These are phyloP conservation scores for Dromius quadrimaculatus DNA, from an alignment of 2,888 invertebrate genomes.

Conservation along the genomic window DNA sequence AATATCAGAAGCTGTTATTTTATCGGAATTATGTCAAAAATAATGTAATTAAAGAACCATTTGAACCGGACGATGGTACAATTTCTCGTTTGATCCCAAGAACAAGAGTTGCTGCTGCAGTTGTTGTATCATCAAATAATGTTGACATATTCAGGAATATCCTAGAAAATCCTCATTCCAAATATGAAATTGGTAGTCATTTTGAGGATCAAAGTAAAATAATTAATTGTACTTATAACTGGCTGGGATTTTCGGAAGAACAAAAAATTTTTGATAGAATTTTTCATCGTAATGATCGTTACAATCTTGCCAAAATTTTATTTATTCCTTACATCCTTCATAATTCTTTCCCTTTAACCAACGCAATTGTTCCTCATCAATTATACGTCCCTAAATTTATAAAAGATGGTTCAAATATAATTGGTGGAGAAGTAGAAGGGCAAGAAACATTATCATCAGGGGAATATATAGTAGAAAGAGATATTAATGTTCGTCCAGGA, in stretches of 20 bases:
- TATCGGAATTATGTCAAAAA: constrained; percentile 88
- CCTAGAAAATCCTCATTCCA: constrained; percentile 89
- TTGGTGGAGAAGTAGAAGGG: constrained; percentile 95
- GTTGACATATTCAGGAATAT: constrained; percentile 91
- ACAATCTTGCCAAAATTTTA: constrained; percentile 91
- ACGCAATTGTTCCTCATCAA: constrained; percentile 81
- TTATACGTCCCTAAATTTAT: constrained; percentile 85
- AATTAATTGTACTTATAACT: constrained; percentile 95
- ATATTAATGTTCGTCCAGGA: constrained; percentile 95
- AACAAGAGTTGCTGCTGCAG: constrained; percentile 91
- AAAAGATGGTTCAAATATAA: constrained; percentile 73
- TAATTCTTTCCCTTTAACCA: constrained; percentile 89
- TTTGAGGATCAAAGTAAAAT: constrained; percentile 92
- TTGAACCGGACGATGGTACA: constrained; percentile 75
- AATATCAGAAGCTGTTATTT: constrained; percentile 84
- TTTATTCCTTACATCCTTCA: constrained; percentile 93
- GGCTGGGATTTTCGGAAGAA: constrained; percentile 85
- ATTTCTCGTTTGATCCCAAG: constrained; percentile 84
- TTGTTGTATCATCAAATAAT: constrained; percentile 93
- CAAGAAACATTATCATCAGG: constrained; percentile 85
- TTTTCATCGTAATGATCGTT: constrained; percentile 90
- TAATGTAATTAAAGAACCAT: constrained; percentile 89
- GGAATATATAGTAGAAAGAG: constrained; percentile 91
- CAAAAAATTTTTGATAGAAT: constrained; percentile 80
- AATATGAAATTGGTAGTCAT: constrained; percentile 96